A percentile compares a stretch with the other conserved stretches of the same genome.
Conservation (phyloP, 2,113 vertebrate genomes). For the Chaetorhynchus papuensis region DNA sequence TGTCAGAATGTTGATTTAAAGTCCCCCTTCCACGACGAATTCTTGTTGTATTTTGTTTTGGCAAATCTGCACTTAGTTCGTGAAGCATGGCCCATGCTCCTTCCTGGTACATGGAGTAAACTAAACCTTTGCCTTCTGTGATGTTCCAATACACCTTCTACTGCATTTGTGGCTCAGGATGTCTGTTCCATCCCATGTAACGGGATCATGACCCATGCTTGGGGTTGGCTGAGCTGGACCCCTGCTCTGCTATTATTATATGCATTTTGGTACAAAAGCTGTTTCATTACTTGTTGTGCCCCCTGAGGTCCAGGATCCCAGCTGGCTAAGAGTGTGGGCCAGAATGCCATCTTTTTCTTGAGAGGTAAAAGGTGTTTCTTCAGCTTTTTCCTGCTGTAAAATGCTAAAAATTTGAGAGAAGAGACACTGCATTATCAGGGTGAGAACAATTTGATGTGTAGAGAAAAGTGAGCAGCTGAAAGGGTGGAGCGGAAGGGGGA, state of each 20-base stretch:
- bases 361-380: neutral
- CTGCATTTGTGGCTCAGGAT: neutral
- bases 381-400: neutral
- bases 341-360: neutral
- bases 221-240: neutral
- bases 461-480: neutral
- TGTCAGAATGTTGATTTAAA: neutral
- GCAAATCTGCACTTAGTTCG: neutral
- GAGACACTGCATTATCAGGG: fast-evolving
- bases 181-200: neutral
- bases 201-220: neutral
- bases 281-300: neutral
- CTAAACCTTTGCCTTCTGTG: neutral
- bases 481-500: neutral
- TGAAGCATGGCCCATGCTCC: neutral
- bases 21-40: neutral
- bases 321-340: neutral
- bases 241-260: neutral
- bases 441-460: neutral
- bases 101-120: neutral
- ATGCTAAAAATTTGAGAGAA: neutral
- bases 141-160: neutral
- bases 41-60: neutral
- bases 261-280: neutral
- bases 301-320: neutral